These are phyloP conservation scores for Hydropsyche betteni DNA, from an alignment of 2,888 invertebrate species.

Conservation along the genomic window DNA sequence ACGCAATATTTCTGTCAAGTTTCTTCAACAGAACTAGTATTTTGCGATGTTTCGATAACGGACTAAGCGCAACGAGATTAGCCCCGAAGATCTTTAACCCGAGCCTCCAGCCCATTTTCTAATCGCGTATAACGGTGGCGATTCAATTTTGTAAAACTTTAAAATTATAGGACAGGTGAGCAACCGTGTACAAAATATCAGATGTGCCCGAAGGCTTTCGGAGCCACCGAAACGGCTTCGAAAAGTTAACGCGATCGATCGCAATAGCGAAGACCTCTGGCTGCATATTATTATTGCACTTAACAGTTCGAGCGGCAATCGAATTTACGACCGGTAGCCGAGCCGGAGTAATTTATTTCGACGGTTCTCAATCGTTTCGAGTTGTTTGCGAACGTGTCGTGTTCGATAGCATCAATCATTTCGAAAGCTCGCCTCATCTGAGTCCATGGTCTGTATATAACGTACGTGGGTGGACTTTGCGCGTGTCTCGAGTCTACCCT, in stretches of 20 bases:
- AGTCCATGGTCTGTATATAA: constrained; percentile 7
- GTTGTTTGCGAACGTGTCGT: constrained; percentile 29
- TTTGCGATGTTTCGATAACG: background rate
- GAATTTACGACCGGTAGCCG: no score
- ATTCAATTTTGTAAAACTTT: constrained; percentile 21
- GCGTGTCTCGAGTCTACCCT: constrained; percentile 37
- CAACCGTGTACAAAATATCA: background rate
- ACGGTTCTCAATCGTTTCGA: constrained; percentile 16
- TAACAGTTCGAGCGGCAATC: no score
- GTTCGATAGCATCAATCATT: constrained; percentile 49
- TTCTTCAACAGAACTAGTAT: background rate
- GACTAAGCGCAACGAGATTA: no score
- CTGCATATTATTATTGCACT: no score
- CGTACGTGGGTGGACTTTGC: constrained; percentile 40
- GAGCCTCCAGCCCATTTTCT: no score
- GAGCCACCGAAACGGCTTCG: background rate
- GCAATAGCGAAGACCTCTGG: no score
- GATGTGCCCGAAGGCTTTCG: background rate
- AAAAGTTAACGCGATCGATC: no score
- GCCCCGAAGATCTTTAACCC: no score
- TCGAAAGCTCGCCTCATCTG: constrained; percentile 34
- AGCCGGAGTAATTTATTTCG: no score
- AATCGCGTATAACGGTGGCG: background rate
- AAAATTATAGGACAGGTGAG: constrained; percentile 12
- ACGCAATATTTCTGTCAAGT: constrained; percentile 13